Evolutionary conservation across 2,888 invertebrate genomes (phyloP).

Genomic region (Drosophila putrida): DNA sequence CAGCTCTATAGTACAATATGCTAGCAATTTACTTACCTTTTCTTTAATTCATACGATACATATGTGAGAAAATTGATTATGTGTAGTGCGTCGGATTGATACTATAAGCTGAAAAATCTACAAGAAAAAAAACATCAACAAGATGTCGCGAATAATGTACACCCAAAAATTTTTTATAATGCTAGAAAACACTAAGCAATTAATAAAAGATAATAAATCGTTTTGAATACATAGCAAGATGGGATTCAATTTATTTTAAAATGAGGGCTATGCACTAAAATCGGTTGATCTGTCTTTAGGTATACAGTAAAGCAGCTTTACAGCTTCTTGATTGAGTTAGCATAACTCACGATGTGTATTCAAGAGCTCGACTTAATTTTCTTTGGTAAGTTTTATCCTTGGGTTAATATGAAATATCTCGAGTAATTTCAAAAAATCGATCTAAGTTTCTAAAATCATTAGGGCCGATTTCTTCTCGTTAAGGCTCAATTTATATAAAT

Average conservation of each 20-base stretch:
- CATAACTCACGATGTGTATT: too few relatives aligned
- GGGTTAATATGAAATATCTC: too few relatives aligned
- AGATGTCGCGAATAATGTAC: conserved; percentile 40
- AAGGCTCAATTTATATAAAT: too few relatives aligned
- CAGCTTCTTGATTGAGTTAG: too few relatives aligned
- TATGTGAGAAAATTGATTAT: conserved; percentile 37
- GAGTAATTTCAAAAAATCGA: too few relatives aligned
- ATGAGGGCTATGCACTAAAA: too few relatives aligned
- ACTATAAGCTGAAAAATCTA: conserved; percentile 35
- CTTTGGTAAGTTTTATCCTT: too few relatives aligned
- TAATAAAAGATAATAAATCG: conserved; percentile 52
- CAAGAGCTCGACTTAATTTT: too few relatives aligned
- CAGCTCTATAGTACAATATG: conserved; percentile 68
- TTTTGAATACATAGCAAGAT: conserved; percentile 34
- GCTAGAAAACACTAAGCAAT: conserved; percentile 33
- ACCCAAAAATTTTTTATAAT: conserved; percentile 50
- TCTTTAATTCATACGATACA: conserved; percentile 29
- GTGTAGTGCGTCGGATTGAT: conserved; percentile 49
- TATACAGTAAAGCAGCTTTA: too few relatives aligned
- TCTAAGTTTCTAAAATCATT: too few relatives aligned
- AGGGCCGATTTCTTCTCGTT: too few relatives aligned
- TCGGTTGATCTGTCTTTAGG: too few relatives aligned
- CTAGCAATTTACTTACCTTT: conserved; percentile 61
- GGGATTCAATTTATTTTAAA: background rate
- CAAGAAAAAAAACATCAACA: conserved; percentile 22